Evolutionary conservation across 2,113 vertebrate species (phyloP).

Genomic region (cattle (Bos taurus)): ARS-UCD2.0 NC_037346.1:11054001-11054500

Average conservation of each 20-base stretch:
- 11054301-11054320: background rate
- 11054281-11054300: background rate
- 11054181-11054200: background rate
- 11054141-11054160: background rate
- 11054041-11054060: background rate
- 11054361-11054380: background rate
- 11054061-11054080: background rate
- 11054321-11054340: background rate
- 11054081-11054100: background rate
- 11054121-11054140: background rate
- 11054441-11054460: background rate
- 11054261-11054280: background rate
- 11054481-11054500: background rate
- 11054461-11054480: background rate
- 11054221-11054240: background rate
- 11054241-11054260: background rate
- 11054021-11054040: background rate
- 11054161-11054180: background rate
- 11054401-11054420: conserved; percentile 16
- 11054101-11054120: background rate
- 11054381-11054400: background rate
- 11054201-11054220: background rate
- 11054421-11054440: background rate
- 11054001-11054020: background rate
- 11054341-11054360: background rate